Base-by-base conservation (phyloP, 2,797 vertebrate species). In the Clarias laeviceps region DNA sequence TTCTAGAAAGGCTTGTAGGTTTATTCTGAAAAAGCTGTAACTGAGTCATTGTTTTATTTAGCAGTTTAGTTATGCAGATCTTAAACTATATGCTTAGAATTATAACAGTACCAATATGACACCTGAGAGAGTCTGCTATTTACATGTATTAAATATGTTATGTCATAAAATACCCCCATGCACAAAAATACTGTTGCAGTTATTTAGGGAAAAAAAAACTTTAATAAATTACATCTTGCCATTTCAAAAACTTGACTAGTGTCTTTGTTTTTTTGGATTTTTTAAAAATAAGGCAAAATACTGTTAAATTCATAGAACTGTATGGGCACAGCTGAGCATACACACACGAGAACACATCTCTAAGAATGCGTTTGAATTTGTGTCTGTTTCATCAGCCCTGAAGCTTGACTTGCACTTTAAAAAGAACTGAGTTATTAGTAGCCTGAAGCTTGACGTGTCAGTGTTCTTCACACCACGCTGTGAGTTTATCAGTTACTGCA, bases 61-160 rank as follows among this genome's bases (percentile, higher is more conserved):
- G 7, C 54, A 59, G 85, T 69, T 65, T 59, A 24, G 62, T 56
- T 82, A 54, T 62, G 17, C 32, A 22, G 24, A 20, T 20, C 22
- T 17, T 74, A 27, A 68, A 54, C 82, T 61, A 77, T 86, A 73
- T 86, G 80, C 73, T 64, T 78, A 80, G 12, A n/a, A 29, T 82
- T 18, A 65, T 12, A 54, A 54, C 50, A 54, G 12, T 59, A 70
- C 64, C 61, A 37, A 8, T 85, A n/a, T 62, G 69, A 73, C 37
- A 57, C 34, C 0, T 65, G 56, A 78, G 45, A 50, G 37, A 62
- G 40, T 54, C n/a, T 34, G 22, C 29, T 74, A 74, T 54, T 77
- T 18, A 57, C 27, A 34, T 77, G 27, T 57, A 54, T 59, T 20
- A 34, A 34, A 20, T 59, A 73, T 54, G 24, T 50, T 77, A 29